A percentile compares a stretch with the other conserved stretches of the same genome.
These are phyloP conservation scores for Tragulus kanchil DNA, from an alignment of 2,113 vertebrate species.

Conservation along the genomic window DNA sequence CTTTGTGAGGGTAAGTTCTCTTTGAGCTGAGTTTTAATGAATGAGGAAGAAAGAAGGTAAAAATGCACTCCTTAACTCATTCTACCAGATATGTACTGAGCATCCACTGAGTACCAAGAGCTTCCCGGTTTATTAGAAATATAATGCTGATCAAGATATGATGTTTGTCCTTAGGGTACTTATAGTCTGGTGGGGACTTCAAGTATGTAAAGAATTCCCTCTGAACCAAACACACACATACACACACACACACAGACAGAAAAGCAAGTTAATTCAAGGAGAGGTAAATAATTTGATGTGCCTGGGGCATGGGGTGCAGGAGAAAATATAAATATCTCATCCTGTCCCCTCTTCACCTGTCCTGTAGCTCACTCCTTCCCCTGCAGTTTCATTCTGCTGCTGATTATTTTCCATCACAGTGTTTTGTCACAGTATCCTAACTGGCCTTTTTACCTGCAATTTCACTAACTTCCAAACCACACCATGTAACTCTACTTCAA, in stretches of 20 bases:
- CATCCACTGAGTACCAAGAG: not conserved
- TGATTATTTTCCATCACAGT: not conserved
- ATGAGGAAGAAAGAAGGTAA: not conserved
- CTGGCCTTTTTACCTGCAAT: not conserved
- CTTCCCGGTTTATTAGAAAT: not conserved
- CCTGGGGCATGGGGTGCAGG: not conserved
- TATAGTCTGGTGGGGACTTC: not conserved
- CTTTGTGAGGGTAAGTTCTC: not conserved
- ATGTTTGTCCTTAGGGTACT: not conserved
- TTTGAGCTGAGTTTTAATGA: not conserved
- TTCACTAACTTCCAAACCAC: not conserved
- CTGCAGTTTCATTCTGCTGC: not conserved
- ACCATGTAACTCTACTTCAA: not conserved
- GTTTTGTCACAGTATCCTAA: not conserved
- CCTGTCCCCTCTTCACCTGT: no score
- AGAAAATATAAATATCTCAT: not conserved
- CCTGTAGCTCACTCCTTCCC: not conserved
- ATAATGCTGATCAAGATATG: not conserved
- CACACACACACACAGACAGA: not conserved
- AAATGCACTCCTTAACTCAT: not conserved
- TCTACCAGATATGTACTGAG: not conserved
- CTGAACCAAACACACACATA: no score
- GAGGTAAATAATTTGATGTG: not conserved
- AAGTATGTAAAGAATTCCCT: not conserved
- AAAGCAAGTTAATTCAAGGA: not conserved